phyloP scores from a whole-genome alignment of 2,888 invertebrate species.

The Pterostichus madidus region DNA sequence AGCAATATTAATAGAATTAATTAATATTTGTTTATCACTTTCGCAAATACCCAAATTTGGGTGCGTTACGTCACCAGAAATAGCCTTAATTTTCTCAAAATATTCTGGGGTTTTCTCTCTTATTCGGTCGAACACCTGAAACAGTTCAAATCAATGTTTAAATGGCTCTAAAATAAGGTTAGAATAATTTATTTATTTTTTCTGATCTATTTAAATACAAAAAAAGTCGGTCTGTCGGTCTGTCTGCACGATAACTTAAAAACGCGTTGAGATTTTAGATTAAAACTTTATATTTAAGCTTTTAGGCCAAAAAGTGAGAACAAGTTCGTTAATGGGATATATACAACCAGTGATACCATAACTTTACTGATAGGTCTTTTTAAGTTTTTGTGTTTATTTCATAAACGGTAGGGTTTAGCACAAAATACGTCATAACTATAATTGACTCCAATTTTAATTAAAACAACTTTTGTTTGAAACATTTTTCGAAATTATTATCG shows the following conservation, averaged over 20 bases:
- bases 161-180: background rate
- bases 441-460: background rate
- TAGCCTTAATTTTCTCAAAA: slow-evolving; percentile 84
- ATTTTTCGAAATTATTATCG: no score
- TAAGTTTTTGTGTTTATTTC: background rate
- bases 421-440: background rate
- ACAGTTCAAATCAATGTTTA: slow-evolving; percentile 52
- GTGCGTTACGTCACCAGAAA: slow-evolving; percentile 88
- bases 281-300: no score
- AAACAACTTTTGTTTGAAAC: background rate
- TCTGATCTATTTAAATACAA: no score
- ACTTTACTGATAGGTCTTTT: background rate
- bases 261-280: no score
- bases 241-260: background rate
- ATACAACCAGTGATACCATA: no score
- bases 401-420: no score
- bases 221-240: no score
- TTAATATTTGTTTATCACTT: slow-evolving; percentile 82
- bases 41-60: slow-evolving; percentile 85
- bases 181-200: no score
- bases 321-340: no score
- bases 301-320: no score
- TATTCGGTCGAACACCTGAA: slow-evolving; percentile 86
- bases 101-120: slow-evolving; percentile 82
- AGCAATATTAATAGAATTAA: slow-evolving; percentile 87